phyloP scores from a whole-genome alignment of 2,113 vertebrate genomes.

The Terrapene triunguis region DNA sequence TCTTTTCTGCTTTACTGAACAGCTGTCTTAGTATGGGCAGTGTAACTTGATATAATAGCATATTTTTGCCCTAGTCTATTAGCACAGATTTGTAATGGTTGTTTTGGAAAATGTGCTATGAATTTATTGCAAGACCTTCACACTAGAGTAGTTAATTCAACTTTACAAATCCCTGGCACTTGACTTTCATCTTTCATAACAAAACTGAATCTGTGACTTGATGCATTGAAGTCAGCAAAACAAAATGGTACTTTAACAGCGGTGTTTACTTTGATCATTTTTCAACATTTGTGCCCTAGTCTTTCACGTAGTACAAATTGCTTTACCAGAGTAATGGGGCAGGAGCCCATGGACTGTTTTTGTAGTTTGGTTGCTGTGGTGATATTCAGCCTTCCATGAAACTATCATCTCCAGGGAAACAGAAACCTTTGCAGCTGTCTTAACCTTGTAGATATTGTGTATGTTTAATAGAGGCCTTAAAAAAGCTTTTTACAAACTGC shows the following conservation, averaged over 20 bases:
- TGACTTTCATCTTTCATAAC: slow-evolving; percentile 71
- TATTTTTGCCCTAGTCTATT: slow-evolving; percentile 68
- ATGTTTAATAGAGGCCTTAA: slow-evolving; percentile 62
- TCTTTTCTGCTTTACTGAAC: slow-evolving; percentile 54
- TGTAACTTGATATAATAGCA: slow-evolving; percentile 76
- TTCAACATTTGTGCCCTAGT: slow-evolving; percentile 80
- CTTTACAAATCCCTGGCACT: slow-evolving; percentile 71
- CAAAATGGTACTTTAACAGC: slow-evolving; percentile 71
- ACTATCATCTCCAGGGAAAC: slow-evolving; percentile 76
- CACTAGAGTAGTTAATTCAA: slow-evolving; percentile 58
- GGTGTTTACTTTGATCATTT: slow-evolving; percentile 83
- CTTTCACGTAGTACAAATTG: slow-evolving; percentile 79
- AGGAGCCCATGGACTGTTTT: slow-evolving; percentile 82
- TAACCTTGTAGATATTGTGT: slow-evolving; percentile 54
- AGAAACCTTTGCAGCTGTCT: slow-evolving; percentile 73
- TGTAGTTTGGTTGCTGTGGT: slow-evolving; percentile 86
- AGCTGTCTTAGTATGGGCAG: slow-evolving; percentile 83
- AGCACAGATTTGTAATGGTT: slow-evolving; percentile 74
- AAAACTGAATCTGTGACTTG: slow-evolving; percentile 69
- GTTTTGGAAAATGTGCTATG: slow-evolving; percentile 79
- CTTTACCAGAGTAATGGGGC: slow-evolving; percentile 81
- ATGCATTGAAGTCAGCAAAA: slow-evolving; percentile 78
- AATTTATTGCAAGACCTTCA: slow-evolving; percentile 68
- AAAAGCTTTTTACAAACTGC: slow-evolving; percentile 12
- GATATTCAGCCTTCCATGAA: slow-evolving; percentile 79